Evolutionary conservation across 2,797 vertebrate species (phyloP), one percentile per base, ranked within the genome.

Genomic region (Allobates femoralis): DNA sequence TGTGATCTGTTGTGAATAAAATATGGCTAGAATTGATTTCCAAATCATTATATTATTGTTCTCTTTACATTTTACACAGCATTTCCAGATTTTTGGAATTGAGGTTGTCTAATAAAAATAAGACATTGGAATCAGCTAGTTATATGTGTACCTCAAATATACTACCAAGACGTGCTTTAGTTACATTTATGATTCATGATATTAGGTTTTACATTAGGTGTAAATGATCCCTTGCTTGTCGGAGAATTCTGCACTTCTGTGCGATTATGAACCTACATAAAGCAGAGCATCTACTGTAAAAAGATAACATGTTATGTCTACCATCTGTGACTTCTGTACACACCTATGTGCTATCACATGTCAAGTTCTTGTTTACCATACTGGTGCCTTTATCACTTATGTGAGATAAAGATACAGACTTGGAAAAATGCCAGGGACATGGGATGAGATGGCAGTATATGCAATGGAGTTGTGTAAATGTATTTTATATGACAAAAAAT

Each of bases 381-480:
- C 67, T 83, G 67, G n/a, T 73, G 81, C 81, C 80, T 82, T 71
- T 82, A 71, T 56, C 23, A 71, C 50, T 50, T 53, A 21, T 14
- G 28, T 56, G 21, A 58, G 41, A 74, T 26, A 37, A 34, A 67
- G 50, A 50, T n/a, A 30, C 18, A n/a, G 10, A 30, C 62, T 23
- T 53, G 62, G 53, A 0, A 32, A 21, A 32, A 21, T 21, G 0
- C 5, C 0, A 16, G 5, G 5, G 18, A 32, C 21, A 10, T 23
- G 16, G n/a, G 26, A 32, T 64, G 76, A 32, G 10, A 15, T 78
- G 21, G 10, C 30, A 56, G 55, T 37, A 10, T 37, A 23, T 10
- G 1, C 5, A 34, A 19, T 78, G 53, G 0, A 32, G 32, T 34
- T 5, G 23, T n/a, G 41, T 41, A 12, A 2, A 37, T n/a, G 41